Base-by-base conservation (phyloP, 2,113 vertebrate species). In the Peromyscus maniculatus region DNA sequence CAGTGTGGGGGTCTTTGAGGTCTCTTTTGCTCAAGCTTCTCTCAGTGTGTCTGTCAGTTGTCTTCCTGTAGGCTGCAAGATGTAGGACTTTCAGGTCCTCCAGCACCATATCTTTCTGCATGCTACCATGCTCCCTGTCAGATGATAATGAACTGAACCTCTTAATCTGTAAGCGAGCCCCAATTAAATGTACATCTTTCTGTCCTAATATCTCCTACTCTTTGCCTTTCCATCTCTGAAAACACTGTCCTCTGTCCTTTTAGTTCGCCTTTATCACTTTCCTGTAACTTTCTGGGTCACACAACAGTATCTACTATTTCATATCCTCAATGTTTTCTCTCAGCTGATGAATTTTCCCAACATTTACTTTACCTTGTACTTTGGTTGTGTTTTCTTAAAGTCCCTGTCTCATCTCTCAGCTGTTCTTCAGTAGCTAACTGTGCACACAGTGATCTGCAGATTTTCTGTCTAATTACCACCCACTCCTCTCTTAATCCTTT, bases 381-480 rank as follows among this genome's bases (percentile, higher is more conserved):
- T 95, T 79, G 87, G 3, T 7, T 86, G 24, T 17, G 13, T 78
- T 90, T 1, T 7, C 8, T 24, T 94, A 36, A 64, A 79, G n/a
- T 95, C 78, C 83, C 57, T 91, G 79, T 83, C 24, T 87, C 13
- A 49, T 83, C 24, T 93, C 46, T 71, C 71, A 80, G 78, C 8
- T 79, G 26, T 15, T 43, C 49, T 89, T 96, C 57, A 33, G n/a
- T 36, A 78, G 59, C 10, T 72, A 89, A 94, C 71, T 84, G 62
- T 78, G 89, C 36, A n/a, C 46, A 87, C 62, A 93, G 49, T 43
- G 67, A 79, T 74, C 33, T 93, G 26, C 13, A 79, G 46, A 15
- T 86, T 95, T 97, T 88, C 83, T 80, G 13, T 43, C 21, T 90
- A 96, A 79, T 91, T 94, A 93, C 55, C 43, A 91, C 72, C 46